Evolutionary conservation across 2,797 vertebrate species (phyloP).

Genomic region (Schizopygopsis malacanthus): DNA sequence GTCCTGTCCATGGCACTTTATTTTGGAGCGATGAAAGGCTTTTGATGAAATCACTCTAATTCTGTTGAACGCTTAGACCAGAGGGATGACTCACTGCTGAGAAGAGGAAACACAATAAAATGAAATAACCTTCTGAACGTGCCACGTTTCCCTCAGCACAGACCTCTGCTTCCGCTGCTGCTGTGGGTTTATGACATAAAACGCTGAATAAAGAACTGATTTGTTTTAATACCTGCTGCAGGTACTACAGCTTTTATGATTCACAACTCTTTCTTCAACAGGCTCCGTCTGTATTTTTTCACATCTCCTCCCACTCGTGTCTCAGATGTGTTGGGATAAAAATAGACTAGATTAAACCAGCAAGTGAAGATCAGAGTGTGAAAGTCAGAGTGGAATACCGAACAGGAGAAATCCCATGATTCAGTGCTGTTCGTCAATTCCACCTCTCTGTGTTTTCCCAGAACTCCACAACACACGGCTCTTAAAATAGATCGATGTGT

Average conservation of each 20-base stretch:
- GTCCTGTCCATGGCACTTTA: slow-evolving; percentile 1
- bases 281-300: slow-evolving; percentile 1
- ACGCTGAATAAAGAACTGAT: slow-evolving; percentile 58
- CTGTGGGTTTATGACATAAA: slow-evolving; percentile 61
- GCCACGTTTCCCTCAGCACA: slow-evolving; percentile 43
- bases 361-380: slow-evolving; percentile 40
- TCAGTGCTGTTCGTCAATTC: slow-evolving; percentile 8
- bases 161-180: slow-evolving; percentile 49
- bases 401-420: slow-evolving; percentile 34
- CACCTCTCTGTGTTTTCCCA: background rate
- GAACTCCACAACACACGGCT: background rate
- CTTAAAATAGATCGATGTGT: background rate
- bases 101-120: slow-evolving; percentile 52
- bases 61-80: slow-evolving; percentile 61
- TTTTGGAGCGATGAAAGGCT: slow-evolving; percentile 47
- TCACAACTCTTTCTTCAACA: slow-evolving; percentile 28
- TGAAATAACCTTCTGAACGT: slow-evolving; percentile 62
- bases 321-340: slow-evolving; percentile 43
- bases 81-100: slow-evolving; percentile 65
- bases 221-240: slow-evolving; percentile 9
- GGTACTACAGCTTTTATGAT: slow-evolving; percentile 22
- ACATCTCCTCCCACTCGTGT: slow-evolving; percentile 37
- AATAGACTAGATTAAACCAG: slow-evolving; percentile 43
- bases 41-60: slow-evolving; percentile 65
- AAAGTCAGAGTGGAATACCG: slow-evolving; percentile 34